Base-by-base conservation (phyloP, 2,797 vertebrate species). In the Carapus acus region DNA sequence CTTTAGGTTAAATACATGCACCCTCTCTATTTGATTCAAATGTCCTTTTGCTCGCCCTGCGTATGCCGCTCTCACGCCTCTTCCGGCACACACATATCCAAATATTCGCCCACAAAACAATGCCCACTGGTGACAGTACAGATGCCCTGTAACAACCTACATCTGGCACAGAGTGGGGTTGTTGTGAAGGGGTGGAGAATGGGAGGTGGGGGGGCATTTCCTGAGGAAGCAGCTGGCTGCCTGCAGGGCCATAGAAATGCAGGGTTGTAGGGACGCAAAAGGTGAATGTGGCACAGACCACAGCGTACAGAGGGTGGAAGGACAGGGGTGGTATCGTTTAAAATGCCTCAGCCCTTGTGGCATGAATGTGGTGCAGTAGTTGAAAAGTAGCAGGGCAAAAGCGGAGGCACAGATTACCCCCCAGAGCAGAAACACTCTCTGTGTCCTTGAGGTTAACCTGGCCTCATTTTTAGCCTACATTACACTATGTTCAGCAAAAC, bases 221-320 rank as follows among this genome's bases (percentile, higher is more conserved):
- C 81, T 86, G 71, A 85, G 82, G 83, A 87, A 83, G 81, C 85
- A 86, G 82, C 84, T 85, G 84, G 77, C 65, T 69, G 79, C 74
- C 80, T 81, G 66, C 69, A 74, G 77, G 77, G 58, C 56, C 51
- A 24, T 60, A 62, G 69, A 57, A 15, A 58, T 57, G 57, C 70
- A 73, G 71, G 77, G 75, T 82, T 78, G 77, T 46, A 74, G 72
- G 55, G 70, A 78, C 66, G 68, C 58, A 76, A 76, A n/a, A 83
- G 77, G 73, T 79, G 75, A 82, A 71, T 71, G 71, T 76, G 81
- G 74, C 67, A 65, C 59, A 58, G 46, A 71, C 76, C 69, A 76
- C 47, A 71, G 52, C 58, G 61, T 53, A 48, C 50, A 60, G 46
- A 64, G 54, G 53, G 62, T 65, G 60, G 62, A 43, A 61, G 57